A percentile compares a stretch with the other conserved stretches of the same genome.
Evolutionary conservation across 1,140 invertebrate species (phyloP).

Genomic region (Cephus cinctus): DNA sequence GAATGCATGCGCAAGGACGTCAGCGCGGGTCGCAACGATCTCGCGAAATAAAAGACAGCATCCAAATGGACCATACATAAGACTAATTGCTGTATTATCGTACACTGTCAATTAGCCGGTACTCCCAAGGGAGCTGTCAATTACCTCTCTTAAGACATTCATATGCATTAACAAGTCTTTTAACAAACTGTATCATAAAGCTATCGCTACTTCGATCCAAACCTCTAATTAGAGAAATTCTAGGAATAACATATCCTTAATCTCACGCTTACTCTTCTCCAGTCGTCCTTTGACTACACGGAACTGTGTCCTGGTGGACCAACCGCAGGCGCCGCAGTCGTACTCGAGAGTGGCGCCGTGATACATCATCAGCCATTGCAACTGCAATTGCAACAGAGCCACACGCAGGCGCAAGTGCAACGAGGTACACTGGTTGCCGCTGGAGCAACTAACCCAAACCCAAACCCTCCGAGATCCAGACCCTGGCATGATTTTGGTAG

Average conservation of each 20-base stretch:
- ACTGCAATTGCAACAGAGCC: constrained; percentile 47
- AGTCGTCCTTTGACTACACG: constrained; percentile 84
- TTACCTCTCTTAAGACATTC: no score
- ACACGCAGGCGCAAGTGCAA: constrained; percentile 49
- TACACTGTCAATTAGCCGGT: no score
- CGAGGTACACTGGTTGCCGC: constrained; percentile 58
- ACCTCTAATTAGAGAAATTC: neutral
- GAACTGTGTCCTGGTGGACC: constrained; percentile 72
- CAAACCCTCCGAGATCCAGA: constrained; percentile 69
- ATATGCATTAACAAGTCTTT: no score
- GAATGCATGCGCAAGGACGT: no score
- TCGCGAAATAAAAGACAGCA: no score
- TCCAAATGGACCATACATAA: no score
- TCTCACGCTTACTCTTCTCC: constrained; percentile 37
- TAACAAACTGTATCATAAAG: no score
- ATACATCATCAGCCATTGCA: constrained; percentile 53
- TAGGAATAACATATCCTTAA: neutral
- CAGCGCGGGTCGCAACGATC: no score
- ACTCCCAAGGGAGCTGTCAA: no score
- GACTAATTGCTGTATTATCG: no score
- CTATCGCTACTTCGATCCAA: no score
- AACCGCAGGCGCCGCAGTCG: constrained; percentile 42
- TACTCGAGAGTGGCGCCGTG: constrained; percentile 50
- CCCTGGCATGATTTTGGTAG: constrained; percentile 91
- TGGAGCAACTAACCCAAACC: constrained; percentile 61